Evolutionary conservation across 2,797 vertebrate genomes (phyloP).

Genomic region (Potorous gilbertii): DNA sequence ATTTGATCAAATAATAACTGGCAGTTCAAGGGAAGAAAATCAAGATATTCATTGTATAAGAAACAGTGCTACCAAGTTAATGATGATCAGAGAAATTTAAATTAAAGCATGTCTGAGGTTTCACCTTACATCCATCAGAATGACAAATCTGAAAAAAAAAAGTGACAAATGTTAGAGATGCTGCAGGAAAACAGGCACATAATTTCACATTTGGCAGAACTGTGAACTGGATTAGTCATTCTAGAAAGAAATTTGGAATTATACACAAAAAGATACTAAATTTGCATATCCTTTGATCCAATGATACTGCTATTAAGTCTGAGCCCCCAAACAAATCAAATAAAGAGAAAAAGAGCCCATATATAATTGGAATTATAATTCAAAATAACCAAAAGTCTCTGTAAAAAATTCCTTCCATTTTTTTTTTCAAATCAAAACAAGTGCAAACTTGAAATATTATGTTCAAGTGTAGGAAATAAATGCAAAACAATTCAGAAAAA

Average conservation of each 20-base stretch:
- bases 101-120: background rate
- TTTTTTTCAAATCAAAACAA: conserved; percentile 20
- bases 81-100: background rate
- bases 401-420: background rate
- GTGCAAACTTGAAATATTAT: background rate
- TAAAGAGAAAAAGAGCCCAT: background rate
- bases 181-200: background rate
- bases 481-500: conserved; percentile 5
- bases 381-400: background rate
- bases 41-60: background rate
- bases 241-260: background rate
- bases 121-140: background rate
- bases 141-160: background rate
- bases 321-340: background rate
- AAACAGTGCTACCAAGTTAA: background rate
- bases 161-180: background rate
- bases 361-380: background rate
- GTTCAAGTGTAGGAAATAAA: background rate
- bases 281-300: background rate
- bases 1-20: background rate
- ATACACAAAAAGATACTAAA: background rate
- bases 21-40: background rate
- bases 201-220: background rate
- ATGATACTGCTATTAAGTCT: background rate
- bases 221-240: background rate